Base-by-base conservation (phyloP, 35 echinoderm and acorn worm genomes). In the Heliocidaris tuberculata region DNA sequence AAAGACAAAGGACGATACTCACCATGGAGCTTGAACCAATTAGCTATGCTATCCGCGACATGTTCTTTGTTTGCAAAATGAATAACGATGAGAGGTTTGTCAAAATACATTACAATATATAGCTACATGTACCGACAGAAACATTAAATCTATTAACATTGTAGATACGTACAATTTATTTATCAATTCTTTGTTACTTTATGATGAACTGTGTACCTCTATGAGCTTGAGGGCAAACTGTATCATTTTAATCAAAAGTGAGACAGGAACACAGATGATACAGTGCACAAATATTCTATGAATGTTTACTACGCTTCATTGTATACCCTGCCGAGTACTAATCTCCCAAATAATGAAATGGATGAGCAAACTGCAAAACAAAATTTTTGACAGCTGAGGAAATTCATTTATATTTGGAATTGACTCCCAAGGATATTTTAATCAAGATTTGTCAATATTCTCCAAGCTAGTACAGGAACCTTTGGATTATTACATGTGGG, bases 1-100 rank as follows among this genome's bases (percentile, higher is more conserved):
- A 7, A 5, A n/a, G 65, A 60, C 59, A 78, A 78, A 24, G 21
- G 5, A 7, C 27, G 8, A 78, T 78, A 78, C 65, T 78, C 27
- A 78, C 65, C 65, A 78, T 78, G 65, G 8, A 78, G 65, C 65
- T 78, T 78, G 65, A 78, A 78, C 65, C 65, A 78, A 78, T 78
- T 78, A 78, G 65, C 65, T 27, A 78, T 78, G 65, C 65, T 78
- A 78, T 78, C 65, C 65, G 65, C 65, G 7, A 78, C 65, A 78
- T 78, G 65, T 24, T 78, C 65, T 78, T 78, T 78, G 65, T 78
- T 78, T 78, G 27, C 65, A 78, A 78, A 78, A 78, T 78, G 7
- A 24, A 78, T 78, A 27, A 42, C 3, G 27, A 78, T 78, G 65
- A 78, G 27, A 78, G 27, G 65, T 21, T 78, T 78, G 65, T 78